Conservation (phyloP, 1,140 invertebrate genomes). For the Agrilus planipennis region DNA sequence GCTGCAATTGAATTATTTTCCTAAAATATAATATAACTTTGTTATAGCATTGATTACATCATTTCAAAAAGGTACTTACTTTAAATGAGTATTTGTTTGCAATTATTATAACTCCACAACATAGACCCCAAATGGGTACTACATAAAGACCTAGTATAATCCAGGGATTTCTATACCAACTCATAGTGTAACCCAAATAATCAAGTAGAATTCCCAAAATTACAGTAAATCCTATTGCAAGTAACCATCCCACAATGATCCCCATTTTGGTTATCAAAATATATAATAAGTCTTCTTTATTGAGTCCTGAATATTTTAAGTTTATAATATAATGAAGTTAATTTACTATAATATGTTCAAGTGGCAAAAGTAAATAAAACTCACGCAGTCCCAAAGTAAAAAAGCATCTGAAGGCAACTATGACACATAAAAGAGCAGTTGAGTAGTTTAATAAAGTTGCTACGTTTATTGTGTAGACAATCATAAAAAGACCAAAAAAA, state of each 20-base stretch:
- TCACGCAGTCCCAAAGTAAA: too few relatives aligned
- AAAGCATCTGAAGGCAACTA: neutral
- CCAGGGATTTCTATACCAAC: slow-evolving; percentile 31
- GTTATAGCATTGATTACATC: neutral
- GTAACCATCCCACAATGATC: neutral
- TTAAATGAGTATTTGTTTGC: slow-evolving; percentile 1
- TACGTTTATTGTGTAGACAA: slow-evolving; percentile 38
- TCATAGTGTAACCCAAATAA: slow-evolving; percentile 27
- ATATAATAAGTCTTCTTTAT: neutral
- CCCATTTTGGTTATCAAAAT: neutral
- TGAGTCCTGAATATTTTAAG: too few relatives aligned
- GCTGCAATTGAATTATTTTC: slow-evolving; percentile 6
- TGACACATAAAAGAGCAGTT: neutral
- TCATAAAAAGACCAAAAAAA: slow-evolving; percentile 40
- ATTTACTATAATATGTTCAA: too few relatives aligned
- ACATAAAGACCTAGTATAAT: slow-evolving; percentile 29
- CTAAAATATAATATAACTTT: slow-evolving; percentile 4
- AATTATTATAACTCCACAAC: neutral
- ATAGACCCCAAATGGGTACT: slow-evolving; percentile 19
- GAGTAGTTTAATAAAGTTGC: slow-evolving; percentile 36
- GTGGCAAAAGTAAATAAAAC: too few relatives aligned
- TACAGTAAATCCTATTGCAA: neutral
- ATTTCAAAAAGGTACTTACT: slow-evolving; percentile 4
- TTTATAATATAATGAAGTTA: too few relatives aligned
- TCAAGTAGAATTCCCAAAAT: slow-evolving; percentile 17